phyloP scores from a whole-genome alignment of 2,888 invertebrate genomes.

The Taenaris catops region DNA sequence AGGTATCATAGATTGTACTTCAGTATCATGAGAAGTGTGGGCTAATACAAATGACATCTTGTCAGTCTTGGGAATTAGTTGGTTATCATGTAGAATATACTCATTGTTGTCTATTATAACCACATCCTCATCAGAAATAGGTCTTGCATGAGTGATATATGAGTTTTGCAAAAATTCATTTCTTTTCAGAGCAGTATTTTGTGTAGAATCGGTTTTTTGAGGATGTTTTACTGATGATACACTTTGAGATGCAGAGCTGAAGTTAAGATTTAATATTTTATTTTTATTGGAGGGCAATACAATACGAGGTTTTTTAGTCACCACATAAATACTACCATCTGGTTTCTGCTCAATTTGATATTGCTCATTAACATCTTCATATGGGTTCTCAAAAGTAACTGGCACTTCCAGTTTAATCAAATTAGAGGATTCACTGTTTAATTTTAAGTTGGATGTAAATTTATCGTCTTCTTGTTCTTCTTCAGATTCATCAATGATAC shows the following conservation, averaged over 20 bases:
- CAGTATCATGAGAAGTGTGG: too few relatives aligned
- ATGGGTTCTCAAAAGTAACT: constrained; percentile 40
- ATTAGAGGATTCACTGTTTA: constrained; percentile 34
- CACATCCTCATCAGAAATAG: constrained; percentile 42
- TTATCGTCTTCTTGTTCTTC: constrained; percentile 41
- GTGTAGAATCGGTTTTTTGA: constrained; percentile 30
- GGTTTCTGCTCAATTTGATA: constrained; percentile 54
- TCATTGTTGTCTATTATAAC: constrained; percentile 81
- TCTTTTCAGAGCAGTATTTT: constrained; percentile 28
- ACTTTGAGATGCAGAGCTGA: constrained; percentile 27
- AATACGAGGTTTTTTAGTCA: constrained; percentile 48
- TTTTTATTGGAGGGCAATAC: constrained; percentile 39
- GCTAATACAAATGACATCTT: too few relatives aligned
- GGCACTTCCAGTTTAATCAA: constrained; percentile 43
- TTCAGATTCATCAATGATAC: constrained; percentile 82
- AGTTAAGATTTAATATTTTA: constrained; percentile 61
- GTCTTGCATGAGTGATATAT: constrained; percentile 21
- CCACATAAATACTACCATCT: constrained; percentile 71
- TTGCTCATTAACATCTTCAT: constrained; percentile 46
- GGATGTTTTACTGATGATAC: constrained; percentile 27
- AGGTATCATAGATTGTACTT: too few relatives aligned
- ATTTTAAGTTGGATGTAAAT: constrained; percentile 20
- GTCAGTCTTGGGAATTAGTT: constrained; percentile 47
- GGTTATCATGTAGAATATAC: constrained; percentile 69
- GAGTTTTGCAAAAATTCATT: constrained; percentile 41